Base-by-base conservation (phyloP, 2,888 invertebrate genomes). In the Anaspis maculata region DNA sequence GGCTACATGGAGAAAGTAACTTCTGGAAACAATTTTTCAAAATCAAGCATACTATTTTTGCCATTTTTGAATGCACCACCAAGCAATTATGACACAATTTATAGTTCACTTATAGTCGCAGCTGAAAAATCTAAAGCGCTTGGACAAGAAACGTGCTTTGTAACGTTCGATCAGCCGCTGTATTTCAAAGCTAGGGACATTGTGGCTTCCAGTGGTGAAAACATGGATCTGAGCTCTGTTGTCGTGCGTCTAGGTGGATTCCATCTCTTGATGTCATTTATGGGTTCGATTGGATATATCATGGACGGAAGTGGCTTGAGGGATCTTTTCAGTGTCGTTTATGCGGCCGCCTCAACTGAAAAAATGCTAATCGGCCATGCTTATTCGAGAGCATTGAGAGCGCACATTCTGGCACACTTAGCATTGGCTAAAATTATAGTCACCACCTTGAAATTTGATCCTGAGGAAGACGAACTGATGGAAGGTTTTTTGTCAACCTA, bases 251-350 rank as follows among this genome's bases (percentile, higher is more conserved):
- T 54, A 6, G 53, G 51, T 34, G 50, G 46, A 34, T 51, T 54
- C 38, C 49, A 52, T 48, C 43, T 49, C 42, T 39, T 57, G 13
- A 57, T 64, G 61, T 62, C 57, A 1, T 65, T 54, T 44, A 28
- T 63, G 11, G 59, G 59, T 36, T 34, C 51, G 16, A 56, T 64
- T 22, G 62, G 60, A 15, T 40, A 51, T 36, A 54, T 63, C 35
- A 65, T 65, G 62, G 38, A 45, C 28, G 60, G 61, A 36, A 64
- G 61, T 39, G 63, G 64, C 4, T 15, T 64, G 7, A 55, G 56
- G 42, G 59, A 63, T 40, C 24, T 41, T 16, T 31, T 44, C 9
- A 11, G 24, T 19, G 33, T 43, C 6, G 42, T 49, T 24, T 52
- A 47, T 42, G 51, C 51, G 12, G 4, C 26, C n/a, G 49, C 44